Evolutionary conservation across 2,888 invertebrate genomes (phyloP), one percentile per base, ranked within the genome.

Genomic region (Amblyjoppa proteus): DNA sequence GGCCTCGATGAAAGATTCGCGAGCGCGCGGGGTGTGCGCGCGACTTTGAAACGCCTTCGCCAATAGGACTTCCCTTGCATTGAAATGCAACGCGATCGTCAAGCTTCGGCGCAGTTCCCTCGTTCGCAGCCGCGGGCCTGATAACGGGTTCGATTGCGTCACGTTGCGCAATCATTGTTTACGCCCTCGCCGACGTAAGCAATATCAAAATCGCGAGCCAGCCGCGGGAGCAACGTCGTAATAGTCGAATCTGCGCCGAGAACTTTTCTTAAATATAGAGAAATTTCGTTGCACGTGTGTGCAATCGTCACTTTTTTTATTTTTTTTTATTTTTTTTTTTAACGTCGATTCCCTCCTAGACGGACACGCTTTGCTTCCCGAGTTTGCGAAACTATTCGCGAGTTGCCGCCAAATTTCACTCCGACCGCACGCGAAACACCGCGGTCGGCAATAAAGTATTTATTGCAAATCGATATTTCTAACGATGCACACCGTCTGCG

Each of bases 161-260:
- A 88, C 75, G 61, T 91, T 91, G 90, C 88, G 90, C 90, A 91
- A 90, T 86, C 58, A 81, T 83, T 89, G 81, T 84, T 88, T 82
- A 81, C 81, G 68, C 77, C 78, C 34, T 79, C 66, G 77, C 31
- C 73, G 51, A 49, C 82, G 78, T 71, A 79, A 74, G 45, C 71
- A 49, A 71, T 38, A 70, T 25, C 51, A 13, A 73, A 64, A 74
- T 41, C 56, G 38, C 73, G 58, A 66, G 3, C 64, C 25, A 34
- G 58, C 71, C 34, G 56, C 64, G 71, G n/a, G 38, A 20, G 34
- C 28, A 11, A 45, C 78, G 25, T 69, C 76, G 68, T 64, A 16
- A 41, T 45, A 38, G n/a, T 38, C 79, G 64, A 38, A 71, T 16
- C 49, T 51, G 34, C 61, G 61, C 6, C 61, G 34, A 64, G 61